Evolutionary conservation across 2,113 vertebrate genomes (phyloP), one percentile per base, ranked within the genome.

Genomic region (Chitala chitala): DNA sequence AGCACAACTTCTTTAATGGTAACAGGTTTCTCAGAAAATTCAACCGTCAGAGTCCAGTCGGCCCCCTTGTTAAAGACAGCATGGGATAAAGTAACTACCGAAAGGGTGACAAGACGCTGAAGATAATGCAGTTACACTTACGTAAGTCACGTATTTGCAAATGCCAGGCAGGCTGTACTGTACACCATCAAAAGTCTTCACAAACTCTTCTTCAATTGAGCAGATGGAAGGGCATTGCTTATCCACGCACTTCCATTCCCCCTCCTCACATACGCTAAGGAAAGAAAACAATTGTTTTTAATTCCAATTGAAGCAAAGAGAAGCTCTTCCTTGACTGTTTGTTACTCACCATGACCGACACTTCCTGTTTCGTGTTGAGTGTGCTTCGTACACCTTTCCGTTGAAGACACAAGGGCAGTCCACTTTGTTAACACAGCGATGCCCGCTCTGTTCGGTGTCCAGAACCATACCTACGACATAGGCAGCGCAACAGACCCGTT

Each of bases 181-280:
- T 76, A 88, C 90, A 6, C 88, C 89, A 79, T 91, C 89, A 68
- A 85, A 88, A 10, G 89, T 87, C 26, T 80, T 86, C n/a, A 90
- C 83, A 77, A 78, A 89, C 6, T 78, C 80, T 9, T 87, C 85
- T 78, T 90, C 86, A 20, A 90, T 82, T 36, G 72, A 13, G 78
- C 90, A 91, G 36, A 26, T 53, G 4, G 68, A 0, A 0, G 69
- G 78, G 71, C 87, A 87, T 15, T 1, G 0, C 63, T 84, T 84
- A 20, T 78, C 12, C 1, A 81, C 80, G 76, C 90, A 91, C 1
- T 0, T 20, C 90, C 90, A 91, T 66, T 64, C 76, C 13, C 87
- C 87, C 38, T 29, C 38, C 1, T 73, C 0, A 56, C 90, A 91
- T 4, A 40, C 2, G 76, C 90, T 91, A 68, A 26, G 66, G 3